Conservation (phyloP, 30 jellyfish, hydroid and myxozoan genomes). For the Rhopilema esculentum region DNA sequence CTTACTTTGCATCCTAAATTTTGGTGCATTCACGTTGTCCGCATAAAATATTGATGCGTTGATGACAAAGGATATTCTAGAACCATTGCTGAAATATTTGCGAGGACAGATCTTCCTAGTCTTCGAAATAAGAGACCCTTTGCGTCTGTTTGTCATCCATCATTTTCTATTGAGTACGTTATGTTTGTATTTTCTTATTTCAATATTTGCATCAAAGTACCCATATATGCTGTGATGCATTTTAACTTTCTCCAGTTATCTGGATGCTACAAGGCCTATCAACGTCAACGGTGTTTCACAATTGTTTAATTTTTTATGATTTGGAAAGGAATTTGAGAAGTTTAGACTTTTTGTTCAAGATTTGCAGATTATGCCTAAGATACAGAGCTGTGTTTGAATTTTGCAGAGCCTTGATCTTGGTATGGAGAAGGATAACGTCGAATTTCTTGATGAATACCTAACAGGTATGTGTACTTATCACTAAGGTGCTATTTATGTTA, state of each 20-base stretch:
- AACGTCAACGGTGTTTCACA: too few species aligned
- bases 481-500: background rate
- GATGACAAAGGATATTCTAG: too few species aligned
- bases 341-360: background rate
- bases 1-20: too few species aligned
- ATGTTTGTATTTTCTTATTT: background rate
- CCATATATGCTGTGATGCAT: background rate
- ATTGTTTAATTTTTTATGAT: too few species aligned
- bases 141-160: background rate
- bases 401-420: conserved; percentile 56
- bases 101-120: background rate
- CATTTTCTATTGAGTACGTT: background rate
- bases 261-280: background rate
- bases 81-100: background rate
- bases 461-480: conserved; percentile 42
- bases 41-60: too few species aligned
- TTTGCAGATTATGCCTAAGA: background rate
- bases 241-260: background rate
- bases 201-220: background rate
- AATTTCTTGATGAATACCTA: conserved; percentile 56
- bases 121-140: background rate
- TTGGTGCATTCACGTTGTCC: too few species aligned
- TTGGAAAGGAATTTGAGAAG: background rate
- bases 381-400: background rate
- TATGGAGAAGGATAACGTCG: conserved; percentile 69